A percentile compares a stretch with the other conserved stretches of the same genome.
Conservation (phyloP, 2,888 invertebrate genomes). For the Orchesella flavescens region DNA sequence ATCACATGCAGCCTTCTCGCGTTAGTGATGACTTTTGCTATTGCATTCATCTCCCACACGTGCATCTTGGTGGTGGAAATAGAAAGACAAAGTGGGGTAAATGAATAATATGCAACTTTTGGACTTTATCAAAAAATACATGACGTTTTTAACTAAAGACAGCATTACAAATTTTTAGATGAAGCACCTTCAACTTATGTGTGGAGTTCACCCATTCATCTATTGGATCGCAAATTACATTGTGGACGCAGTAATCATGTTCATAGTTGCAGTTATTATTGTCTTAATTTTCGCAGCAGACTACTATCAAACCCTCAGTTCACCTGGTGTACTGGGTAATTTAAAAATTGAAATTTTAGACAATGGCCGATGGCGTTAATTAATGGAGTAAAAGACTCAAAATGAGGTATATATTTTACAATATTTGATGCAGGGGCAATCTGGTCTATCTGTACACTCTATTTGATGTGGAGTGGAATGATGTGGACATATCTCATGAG, state of each 20-base stretch:
- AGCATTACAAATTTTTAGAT: too few species aligned
- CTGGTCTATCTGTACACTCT: slow-evolving; percentile 40
- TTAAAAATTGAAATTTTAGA: too few species aligned
- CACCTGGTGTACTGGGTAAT: neutral
- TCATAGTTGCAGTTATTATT: slow-evolving; percentile 31
- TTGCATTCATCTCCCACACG: slow-evolving; percentile 49
- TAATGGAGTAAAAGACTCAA: too few species aligned
- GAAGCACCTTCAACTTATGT: slow-evolving; percentile 69
- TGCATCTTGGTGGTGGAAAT: slow-evolving; percentile 42
- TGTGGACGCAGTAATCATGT: slow-evolving; percentile 54
- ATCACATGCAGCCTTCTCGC: slow-evolving; percentile 61
- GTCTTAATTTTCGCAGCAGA: slow-evolving; percentile 35
- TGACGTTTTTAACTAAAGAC: too few species aligned
- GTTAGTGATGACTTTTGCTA: slow-evolving; percentile 53
- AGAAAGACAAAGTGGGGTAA: slow-evolving; percentile 58
- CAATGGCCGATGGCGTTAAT: too few species aligned
- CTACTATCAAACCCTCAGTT: slow-evolving; percentile 9
- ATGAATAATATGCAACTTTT: too few species aligned
- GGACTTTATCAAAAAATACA: too few species aligned
- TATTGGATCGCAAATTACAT: slow-evolving; percentile 66
- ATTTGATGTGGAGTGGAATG: slow-evolving; percentile 66
- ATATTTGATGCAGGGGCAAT: slow-evolving; percentile 4
- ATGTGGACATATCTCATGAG: slow-evolving; percentile 62
- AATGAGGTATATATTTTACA: too few species aligned
- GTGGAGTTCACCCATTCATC: slow-evolving; percentile 60